These are phyloP conservation scores for Terrapene triunguis DNA, from an alignment of 2,113 vertebrate genomes.

Conservation along the genomic window DNA sequence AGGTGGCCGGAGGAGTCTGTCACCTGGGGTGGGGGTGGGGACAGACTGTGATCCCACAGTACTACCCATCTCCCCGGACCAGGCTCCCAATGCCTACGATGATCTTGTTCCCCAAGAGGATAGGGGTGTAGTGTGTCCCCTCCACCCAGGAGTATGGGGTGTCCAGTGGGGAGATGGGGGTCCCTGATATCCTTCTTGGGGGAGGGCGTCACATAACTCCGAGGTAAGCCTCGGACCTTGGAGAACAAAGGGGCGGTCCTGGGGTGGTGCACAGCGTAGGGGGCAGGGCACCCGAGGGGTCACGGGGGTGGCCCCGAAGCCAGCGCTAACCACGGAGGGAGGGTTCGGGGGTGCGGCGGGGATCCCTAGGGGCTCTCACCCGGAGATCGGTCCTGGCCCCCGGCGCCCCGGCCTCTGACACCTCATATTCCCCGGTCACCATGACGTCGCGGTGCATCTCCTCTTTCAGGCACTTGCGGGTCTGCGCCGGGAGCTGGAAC, in stretches of 20 bases:
- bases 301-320: no score
- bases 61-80: neutral
- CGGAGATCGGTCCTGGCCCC: constrained; percentile 23
- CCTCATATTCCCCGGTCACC: constrained; percentile 60
- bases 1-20: constrained; percentile 56
- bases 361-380: neutral
- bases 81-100: neutral
- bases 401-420: constrained; percentile 21
- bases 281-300: no score
- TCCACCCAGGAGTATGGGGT: neutral
- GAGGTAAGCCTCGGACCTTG: neutral
- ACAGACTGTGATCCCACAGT: neutral
- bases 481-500: constrained; percentile 40
- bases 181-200: no score
- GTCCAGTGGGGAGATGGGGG: neutral
- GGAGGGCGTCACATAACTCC: neutral
- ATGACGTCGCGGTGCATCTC: constrained; percentile 66
- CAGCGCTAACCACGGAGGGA: no score
- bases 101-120: neutral
- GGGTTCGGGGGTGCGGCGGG: neutral
- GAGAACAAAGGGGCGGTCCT: neutral
- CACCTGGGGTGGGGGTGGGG: constrained; percentile 9
- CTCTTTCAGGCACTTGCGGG: constrained; percentile 58
- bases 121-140: neutral
- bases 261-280: neutral